A percentile compares a stretch with the other conserved stretches of the same genome.
phyloP scores from a whole-genome alignment of 1,140 invertebrate genomes.

The Melitaea cinxia region DNA sequence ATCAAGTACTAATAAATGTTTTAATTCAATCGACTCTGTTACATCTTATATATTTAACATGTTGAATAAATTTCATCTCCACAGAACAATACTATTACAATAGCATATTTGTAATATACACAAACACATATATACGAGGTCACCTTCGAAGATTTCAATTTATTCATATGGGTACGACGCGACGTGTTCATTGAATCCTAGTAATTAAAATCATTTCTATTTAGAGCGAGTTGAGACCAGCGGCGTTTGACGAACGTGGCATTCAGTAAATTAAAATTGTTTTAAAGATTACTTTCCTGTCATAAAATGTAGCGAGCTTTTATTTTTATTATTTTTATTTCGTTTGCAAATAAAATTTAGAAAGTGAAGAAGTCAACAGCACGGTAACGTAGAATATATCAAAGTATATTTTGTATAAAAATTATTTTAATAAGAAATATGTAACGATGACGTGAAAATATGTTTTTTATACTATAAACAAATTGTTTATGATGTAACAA shows the following conservation, averaged over 20 bases:
- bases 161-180: constrained; percentile 24
- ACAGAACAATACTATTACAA: too few species aligned
- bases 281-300: constrained; percentile 39
- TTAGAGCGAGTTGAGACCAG: constrained; percentile 31
- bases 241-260: constrained; percentile 41
- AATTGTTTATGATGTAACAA: too few species aligned
- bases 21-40: too few species aligned
- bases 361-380: background rate
- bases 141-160: constrained; percentile 21
- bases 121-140: background rate
- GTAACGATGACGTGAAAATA: too few species aligned
- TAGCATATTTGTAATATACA: too few species aligned
- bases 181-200: constrained; percentile 15
- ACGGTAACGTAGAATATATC: too few species aligned
- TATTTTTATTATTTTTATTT: constrained; percentile 39
- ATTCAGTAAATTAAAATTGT: constrained; percentile 54
- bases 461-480: too few species aligned
- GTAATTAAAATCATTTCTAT: constrained; percentile 30
- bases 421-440: too few species aligned
- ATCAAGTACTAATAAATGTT: too few species aligned
- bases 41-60: too few species aligned
- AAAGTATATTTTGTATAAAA: too few species aligned
- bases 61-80: too few species aligned
- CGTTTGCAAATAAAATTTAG: constrained; percentile 16
- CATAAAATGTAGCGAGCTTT: constrained; percentile 9